phyloP scores from a whole-genome alignment of 1,140 invertebrate genomes.

The Marisa cornuarietis region DNA sequence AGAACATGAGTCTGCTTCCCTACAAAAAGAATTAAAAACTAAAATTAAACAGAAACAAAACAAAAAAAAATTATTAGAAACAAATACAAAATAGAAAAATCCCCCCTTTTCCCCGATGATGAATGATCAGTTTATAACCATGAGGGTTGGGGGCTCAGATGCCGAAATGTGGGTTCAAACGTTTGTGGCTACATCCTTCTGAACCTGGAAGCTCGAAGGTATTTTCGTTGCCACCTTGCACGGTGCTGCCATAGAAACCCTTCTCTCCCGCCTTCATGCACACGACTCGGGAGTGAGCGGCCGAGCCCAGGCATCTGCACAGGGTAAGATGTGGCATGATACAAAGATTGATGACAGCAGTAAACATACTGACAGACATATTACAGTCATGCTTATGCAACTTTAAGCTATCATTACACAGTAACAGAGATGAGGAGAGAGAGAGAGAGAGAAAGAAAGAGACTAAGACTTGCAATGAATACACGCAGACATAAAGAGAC shows the following conservation, averaged over 20 bases:
- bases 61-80: not conserved
- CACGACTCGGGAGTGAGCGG: constrained; percentile 27
- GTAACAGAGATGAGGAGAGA: not conserved
- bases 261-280: constrained; percentile 48
- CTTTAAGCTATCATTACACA: too few relatives aligned
- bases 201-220: constrained; percentile 39
- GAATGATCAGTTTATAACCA: not conserved
- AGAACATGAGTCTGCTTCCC: not conserved
- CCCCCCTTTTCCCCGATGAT: not conserved
- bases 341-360: too few relatives aligned
- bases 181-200: constrained; percentile 32
- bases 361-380: too few relatives aligned
- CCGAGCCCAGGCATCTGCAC: constrained; percentile 41
- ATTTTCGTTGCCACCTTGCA: constrained; percentile 41
- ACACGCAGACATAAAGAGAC: not conserved
- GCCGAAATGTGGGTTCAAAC: constrained; percentile 38
- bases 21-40: not conserved
- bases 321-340: too few relatives aligned
- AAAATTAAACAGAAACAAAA: not conserved
- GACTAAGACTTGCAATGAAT: not conserved
- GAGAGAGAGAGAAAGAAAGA: not conserved
- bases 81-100: not conserved
- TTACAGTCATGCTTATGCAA: too few relatives aligned
- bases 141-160: constrained; percentile 9
- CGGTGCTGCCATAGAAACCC: constrained; percentile 44